phyloP scores from a whole-genome alignment of 2,888 invertebrate species.

The Folsomia candida region DNA sequence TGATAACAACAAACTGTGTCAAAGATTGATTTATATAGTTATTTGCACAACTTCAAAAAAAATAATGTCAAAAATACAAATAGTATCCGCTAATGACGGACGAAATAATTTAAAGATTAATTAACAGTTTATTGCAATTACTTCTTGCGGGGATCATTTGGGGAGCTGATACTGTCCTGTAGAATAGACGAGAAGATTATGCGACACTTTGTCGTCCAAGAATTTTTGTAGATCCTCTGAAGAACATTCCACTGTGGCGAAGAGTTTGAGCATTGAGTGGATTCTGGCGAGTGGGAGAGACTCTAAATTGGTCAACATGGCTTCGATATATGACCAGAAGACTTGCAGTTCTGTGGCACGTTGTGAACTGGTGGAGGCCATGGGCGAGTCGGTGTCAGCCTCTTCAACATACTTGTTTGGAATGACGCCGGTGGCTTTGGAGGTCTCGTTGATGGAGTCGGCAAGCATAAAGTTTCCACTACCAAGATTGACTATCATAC shows the following conservation, averaged over 20 bases:
- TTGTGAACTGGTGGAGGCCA: slow-evolving; percentile 92
- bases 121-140: too few relatives aligned
- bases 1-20: too few relatives aligned
- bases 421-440: slow-evolving; percentile 27
- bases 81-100: too few relatives aligned
- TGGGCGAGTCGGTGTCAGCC: slow-evolving; percentile 87
- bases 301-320: slow-evolving; percentile 93
- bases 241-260: slow-evolving; percentile 88
- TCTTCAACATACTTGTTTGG: slow-evolving; percentile 61
- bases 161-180: slow-evolving; percentile 48
- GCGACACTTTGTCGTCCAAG: slow-evolving; percentile 79
- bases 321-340: slow-evolving; percentile 96
- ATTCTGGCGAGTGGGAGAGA: slow-evolving; percentile 86
- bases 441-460: slow-evolving; percentile 33
- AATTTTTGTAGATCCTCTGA: slow-evolving; percentile 83
- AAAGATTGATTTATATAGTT: too few relatives aligned
- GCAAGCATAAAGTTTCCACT: slow-evolving; percentile 36
- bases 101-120: too few relatives aligned
- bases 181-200: slow-evolving; percentile 43
- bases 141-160: slow-evolving; percentile 37
- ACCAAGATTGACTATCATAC: slow-evolving; percentile 32
- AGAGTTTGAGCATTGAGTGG: slow-evolving; percentile 94
- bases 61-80: too few relatives aligned
- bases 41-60: not conserved
- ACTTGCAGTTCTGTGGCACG: slow-evolving; percentile 86